These are phyloP conservation scores for Sebastes glaucus DNA, from an alignment of 2,797 vertebrate species.

Conservation along the genomic window DNA sequence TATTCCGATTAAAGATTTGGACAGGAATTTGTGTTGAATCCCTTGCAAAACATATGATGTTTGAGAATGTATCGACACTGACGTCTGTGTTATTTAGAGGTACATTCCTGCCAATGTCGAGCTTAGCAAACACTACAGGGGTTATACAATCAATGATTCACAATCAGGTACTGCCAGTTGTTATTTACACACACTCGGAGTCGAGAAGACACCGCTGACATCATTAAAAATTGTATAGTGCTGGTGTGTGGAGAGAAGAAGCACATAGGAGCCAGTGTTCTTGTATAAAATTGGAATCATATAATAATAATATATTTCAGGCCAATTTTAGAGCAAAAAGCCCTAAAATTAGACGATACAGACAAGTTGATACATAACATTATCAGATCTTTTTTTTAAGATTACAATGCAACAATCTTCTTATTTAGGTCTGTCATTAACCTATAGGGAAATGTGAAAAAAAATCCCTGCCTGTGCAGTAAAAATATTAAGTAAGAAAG, in stretches of 20 bases:
- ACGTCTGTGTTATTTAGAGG: neutral
- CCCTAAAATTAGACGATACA: neutral
- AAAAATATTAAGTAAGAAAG: neutral
- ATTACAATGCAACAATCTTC: neutral
- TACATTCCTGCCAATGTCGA: neutral
- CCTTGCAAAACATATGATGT: neutral
- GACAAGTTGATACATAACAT: neutral
- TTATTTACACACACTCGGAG: neutral
- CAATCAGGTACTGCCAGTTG: neutral
- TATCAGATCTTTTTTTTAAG: neutral
- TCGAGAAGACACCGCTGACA: neutral
- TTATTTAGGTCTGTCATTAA: neutral
- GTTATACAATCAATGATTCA: neutral
- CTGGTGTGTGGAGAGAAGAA: neutral
- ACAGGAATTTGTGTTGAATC: neutral
- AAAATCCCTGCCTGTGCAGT: neutral
- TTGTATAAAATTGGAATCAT: neutral
- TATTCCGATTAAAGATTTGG: neutral
- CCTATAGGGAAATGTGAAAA: neutral
- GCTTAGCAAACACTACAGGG: neutral
- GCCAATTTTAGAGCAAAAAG: neutral
- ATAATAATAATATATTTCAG: neutral
- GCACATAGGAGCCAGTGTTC: rapidly evolving
- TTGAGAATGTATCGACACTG: neutral
- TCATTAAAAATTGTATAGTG: neutral